A percentile compares a stretch with the other conserved stretches of the same genome.
phyloP scores from a whole-genome alignment of 2,888 invertebrate genomes.

The Ophioninae sp. region DNA sequence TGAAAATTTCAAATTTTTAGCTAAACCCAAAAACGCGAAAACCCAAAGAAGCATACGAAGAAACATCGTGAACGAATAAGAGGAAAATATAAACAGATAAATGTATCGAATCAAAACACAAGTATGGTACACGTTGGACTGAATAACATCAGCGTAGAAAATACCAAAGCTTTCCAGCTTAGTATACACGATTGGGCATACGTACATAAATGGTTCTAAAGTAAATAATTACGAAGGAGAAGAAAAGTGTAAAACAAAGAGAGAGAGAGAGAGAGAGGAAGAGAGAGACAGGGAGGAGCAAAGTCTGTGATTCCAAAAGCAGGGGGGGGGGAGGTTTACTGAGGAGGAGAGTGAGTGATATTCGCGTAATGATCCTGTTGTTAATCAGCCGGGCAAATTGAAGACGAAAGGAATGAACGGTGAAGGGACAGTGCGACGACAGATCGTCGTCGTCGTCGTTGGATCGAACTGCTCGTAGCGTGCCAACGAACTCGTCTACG shows the following conservation, averaged over 20 bases:
- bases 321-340: not conserved
- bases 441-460: conserved; percentile 55
- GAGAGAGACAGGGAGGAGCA: not conserved
- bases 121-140: not conserved
- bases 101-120: not conserved
- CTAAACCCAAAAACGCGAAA: not conserved
- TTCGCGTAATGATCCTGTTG: conserved; percentile 48
- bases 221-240: not conserved
- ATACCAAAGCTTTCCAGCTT: not conserved
- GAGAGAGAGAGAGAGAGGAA: not conserved
- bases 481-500: conserved; percentile 65
- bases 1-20: too few relatives aligned
- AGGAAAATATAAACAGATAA: not conserved
- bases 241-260: not conserved
- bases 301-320: not conserved
- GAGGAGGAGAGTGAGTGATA: conserved; percentile 10
- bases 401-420: conserved; percentile 50
- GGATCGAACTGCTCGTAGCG: conserved; percentile 60
- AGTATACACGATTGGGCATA: not conserved
- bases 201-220: not conserved
- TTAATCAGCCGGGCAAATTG: conserved; percentile 57
- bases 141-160: not conserved
- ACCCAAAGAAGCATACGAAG: not conserved
- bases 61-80: not conserved
- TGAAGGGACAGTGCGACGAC: conserved; percentile 51